A percentile compares a stretch with the other conserved stretches of the same genome.
Evolutionary conservation across 2,113 vertebrate species (phyloP).

Genomic region (Chionis minor): DNA sequence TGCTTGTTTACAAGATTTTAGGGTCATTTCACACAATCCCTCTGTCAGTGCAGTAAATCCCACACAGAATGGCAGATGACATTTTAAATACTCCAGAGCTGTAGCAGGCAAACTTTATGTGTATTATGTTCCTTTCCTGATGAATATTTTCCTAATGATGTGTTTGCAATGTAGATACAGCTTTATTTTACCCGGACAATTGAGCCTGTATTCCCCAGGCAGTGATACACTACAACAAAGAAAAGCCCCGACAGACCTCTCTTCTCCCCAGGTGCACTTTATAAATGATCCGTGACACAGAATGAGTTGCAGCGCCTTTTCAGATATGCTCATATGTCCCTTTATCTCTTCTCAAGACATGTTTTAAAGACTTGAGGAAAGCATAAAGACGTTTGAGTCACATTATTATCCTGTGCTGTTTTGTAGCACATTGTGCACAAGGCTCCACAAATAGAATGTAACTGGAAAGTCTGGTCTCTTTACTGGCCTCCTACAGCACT

Average conservation of each 20-base stretch:
- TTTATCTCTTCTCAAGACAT: not conserved
- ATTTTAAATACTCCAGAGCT: conserved; percentile 43
- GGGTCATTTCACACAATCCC: not conserved
- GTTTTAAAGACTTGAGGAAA: conserved; percentile 13
- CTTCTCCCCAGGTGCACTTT: not conserved
- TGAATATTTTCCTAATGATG: conserved; percentile 53
- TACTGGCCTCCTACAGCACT: not conserved
- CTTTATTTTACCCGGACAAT: conserved; percentile 47
- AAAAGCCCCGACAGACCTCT: not conserved
- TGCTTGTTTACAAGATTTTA: not conserved
- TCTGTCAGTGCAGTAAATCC: not conserved
- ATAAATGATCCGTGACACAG: not conserved
- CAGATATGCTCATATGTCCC: not conserved
- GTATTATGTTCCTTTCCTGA: conserved; percentile 60
- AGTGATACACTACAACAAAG: not conserved
- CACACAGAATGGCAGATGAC: not conserved
- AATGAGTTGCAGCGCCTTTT: conserved; percentile 1
- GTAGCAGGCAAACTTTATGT: conserved; percentile 48
- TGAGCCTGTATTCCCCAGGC: not conserved
- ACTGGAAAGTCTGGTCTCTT: not conserved
- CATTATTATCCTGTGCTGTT: not conserved
- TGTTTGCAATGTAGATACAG: conserved; percentile 11
- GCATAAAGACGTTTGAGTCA: not conserved
- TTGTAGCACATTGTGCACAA: not conserved
- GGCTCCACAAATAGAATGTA: not conserved